Base-by-base conservation (phyloP, 2,797 vertebrate species). In the Phataginus tetradactyla region DNA sequence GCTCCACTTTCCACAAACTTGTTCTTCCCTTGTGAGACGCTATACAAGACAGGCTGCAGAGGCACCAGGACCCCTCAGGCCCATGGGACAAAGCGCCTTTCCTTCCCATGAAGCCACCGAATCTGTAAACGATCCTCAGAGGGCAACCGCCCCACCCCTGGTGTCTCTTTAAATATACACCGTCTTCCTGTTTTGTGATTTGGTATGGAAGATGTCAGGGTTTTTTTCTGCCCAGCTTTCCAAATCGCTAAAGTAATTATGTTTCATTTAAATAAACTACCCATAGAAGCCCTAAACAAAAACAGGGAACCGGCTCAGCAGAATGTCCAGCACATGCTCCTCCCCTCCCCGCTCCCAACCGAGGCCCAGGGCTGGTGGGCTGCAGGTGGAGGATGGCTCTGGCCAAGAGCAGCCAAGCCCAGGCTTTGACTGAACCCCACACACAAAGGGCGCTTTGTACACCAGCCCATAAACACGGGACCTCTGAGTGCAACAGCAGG, bases 241-340 rank as follows among this genome's bases (percentile, higher is more conserved):
- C 69, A 86, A 86, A 72, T 64, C 79, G 57, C 90, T 57, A 49
- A 83, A 80, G 55, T 4, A 93, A 71, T 53, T 68, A 66, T 61
- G 21, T 69, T 90, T 83, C 59, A 51, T 14, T 90, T 69, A 90
- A 66, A 87, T 59, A 86, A 74, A 64, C n/a, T 32, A 49, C 59
- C 59, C 14, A 3, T 7, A 78, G 59, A 84, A 51, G 14, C 51
- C 53, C 27, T 45, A 59, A 78, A 59, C 42, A 27, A 45, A 59
- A 20, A 23, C 20, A 42, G 39, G 63, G 71, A 74, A 37, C 6
- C 8, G 17, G 18, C 17, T 34, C 79, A 14, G 51, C 21, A 57
- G 55, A 63, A 42, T 1, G 2, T 59, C 53, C 17, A 29, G 57
- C 27, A 85, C 1, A 51, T 0, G 5, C 4, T 3, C 34, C 29